Percentiles rank a stretch among this genome's conserved stretches.
Evolutionary conservation across 2,113 vertebrate species (phyloP).

Genomic region (Rallus limicola): DNA sequence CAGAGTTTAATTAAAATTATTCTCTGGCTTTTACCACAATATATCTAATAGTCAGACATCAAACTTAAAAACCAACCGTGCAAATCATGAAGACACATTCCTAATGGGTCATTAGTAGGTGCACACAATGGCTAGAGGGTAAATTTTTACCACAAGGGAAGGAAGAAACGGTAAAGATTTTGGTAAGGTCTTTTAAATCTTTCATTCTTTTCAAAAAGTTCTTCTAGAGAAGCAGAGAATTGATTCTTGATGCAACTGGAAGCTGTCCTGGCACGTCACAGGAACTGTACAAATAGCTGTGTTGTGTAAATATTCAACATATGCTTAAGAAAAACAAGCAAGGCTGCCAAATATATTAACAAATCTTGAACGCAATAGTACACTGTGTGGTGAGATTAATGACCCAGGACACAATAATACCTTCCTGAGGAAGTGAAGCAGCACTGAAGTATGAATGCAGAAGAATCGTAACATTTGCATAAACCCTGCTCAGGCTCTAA

Average conservation of each 20-base stretch:
- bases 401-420: background rate
- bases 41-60: background rate
- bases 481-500: background rate
- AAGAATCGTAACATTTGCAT: background rate
- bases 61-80: background rate
- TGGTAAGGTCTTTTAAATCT: background rate
- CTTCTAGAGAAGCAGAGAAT: background rate
- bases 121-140: background rate
- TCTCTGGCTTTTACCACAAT: background rate
- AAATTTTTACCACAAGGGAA: background rate
- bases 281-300: background rate
- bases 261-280: background rate
- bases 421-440: background rate
- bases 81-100: background rate
- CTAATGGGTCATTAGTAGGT: background rate
- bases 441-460: background rate
- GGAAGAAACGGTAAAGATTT: background rate
- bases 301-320: background rate
- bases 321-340: background rate
- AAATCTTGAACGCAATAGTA: background rate
- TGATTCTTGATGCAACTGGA: background rate
- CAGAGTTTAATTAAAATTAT: background rate
- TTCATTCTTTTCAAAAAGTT: background rate
- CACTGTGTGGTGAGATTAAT: background rate
- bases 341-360: conserved; percentile 14